Evolutionary conservation across 2,888 invertebrate genomes (phyloP).

Genomic region (Erebia epiphron): DNA sequence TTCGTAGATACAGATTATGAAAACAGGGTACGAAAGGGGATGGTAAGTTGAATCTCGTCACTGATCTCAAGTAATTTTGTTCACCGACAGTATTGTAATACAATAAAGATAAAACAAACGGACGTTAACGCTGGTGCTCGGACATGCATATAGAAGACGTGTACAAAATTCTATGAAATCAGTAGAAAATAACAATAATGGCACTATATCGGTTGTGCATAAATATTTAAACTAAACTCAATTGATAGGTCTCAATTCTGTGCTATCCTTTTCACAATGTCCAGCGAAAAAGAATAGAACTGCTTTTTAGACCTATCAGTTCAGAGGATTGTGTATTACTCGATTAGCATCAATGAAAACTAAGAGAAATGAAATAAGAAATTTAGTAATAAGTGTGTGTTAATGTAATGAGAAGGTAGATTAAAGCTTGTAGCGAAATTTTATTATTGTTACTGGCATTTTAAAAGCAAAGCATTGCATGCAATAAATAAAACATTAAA

Average conservation of each 20-base stretch:
- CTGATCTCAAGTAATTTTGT: constrained; percentile 81
- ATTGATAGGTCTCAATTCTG: not conserved
- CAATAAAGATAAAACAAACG: constrained; percentile 52
- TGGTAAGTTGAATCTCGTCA: constrained; percentile 74
- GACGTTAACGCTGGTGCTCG: constrained; percentile 50
- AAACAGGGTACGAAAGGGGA: constrained; percentile 47
- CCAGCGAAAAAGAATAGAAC: not conserved
- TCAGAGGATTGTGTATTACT: not conserved
- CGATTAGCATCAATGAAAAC: not conserved
- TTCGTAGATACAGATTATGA: constrained; percentile 52
- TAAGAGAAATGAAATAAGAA: constrained; percentile 12
- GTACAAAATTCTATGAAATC: constrained; percentile 81
- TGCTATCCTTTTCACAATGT: not conserved
- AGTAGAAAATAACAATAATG: constrained; percentile 66
- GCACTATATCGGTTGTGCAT: not conserved
- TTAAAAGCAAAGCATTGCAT: constrained; percentile 46
- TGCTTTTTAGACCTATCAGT: not conserved
- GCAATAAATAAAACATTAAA: constrained; percentile 47
- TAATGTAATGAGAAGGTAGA: constrained; percentile 19
- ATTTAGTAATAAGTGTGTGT: not conserved
- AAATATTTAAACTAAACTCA: not conserved
- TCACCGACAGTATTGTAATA: constrained; percentile 32
- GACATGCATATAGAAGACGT: constrained; percentile 59
- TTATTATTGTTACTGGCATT: constrained; percentile 34
- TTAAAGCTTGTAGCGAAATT: constrained; percentile 34